Evolutionary conservation across 2,113 vertebrate genomes (phyloP), one percentile per base, ranked within the genome.

Genomic region (Dascyllus trimaculatus): DNA sequence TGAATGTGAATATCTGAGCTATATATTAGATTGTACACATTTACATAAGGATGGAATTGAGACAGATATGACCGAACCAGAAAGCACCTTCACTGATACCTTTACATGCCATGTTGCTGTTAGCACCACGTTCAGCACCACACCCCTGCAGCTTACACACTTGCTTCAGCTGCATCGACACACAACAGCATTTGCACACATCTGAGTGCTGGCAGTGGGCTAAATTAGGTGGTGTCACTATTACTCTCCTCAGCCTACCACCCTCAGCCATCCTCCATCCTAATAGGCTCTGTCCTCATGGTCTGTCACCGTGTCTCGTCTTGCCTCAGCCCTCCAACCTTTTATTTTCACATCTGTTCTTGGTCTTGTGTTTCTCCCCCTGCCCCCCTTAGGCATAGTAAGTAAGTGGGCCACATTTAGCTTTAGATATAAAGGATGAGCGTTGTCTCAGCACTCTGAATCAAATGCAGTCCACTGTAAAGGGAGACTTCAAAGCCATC

Each of bases 151-250:
- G 78, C 74, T 70, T 32, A 21, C 69, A 61, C 58, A 51, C 24
- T 68, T 56, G 58, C 69, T 59, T 61, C 49, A 43, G 71, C 60
- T 49, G 18, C 75, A 62, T 48, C 62, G 57, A 48, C 48, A 56
- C 18, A 26, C 49, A 82, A 65, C 58, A 7, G 26, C 26, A 29
- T 29, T 5, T 29, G 26, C 62, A 22, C 74, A 51, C 82, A 59
- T 49, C 29, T 9, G 8, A 52, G 40, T 8, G 38, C 59, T 11
- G 58, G 76, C 57, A 69, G 45, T 6, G 64, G 43, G 60, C 60
- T 87, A 52, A 85, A 85, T 79, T 71, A 78, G 81, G 67, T 59
- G 48, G 66, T 85, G 81, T 83, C 84, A 80, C 84, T 65, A 68
- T 69, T 49, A 59, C 79, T 80, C 63, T 78, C 61, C 56, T 72